Evolutionary conservation across 2,113 vertebrate species (phyloP), one percentile per base, ranked within the genome.

Genomic region (Heteronetta atricapilla): DNA sequence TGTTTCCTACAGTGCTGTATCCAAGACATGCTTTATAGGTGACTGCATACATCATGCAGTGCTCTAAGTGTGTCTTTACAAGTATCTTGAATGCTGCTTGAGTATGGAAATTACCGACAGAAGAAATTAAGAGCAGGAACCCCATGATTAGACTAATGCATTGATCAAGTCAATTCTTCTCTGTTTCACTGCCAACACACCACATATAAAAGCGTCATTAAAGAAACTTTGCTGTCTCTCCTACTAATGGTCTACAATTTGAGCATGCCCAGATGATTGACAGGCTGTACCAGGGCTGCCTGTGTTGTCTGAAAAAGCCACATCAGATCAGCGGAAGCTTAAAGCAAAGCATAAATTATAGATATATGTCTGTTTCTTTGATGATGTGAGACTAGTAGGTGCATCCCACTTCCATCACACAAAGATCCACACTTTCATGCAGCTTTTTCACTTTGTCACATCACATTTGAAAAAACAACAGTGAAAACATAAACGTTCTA

Each of bases 381-480:
- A 98, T 98, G 97, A 98, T 97, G 97, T 95, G 98, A 98, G 98
- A 97, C 96, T 97, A 95, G 85, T 96, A 97, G 98, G 97, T 97
- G 97, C 97, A 82, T 95, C 96, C 96, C 92, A 96, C 97, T 97
- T 84, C 97, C 96, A 95, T 97, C 98, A 95, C 98, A 98, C 98
- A 96, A 98, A 98, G 98, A 97, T 96, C 93, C 93, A 96, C 97
- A 96, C 97, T 98, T 97, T 97, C 98, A 97, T 97, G 97, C 97
- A 95, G 96, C 97, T 97, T 98, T 98, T 98, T 98, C 98, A 98
- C 97, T 87, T 97, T 98, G 99, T 99, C 99, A 98, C 98, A 98
- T 98, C 98, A 93, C 95, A 98, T 99, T 98, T 98, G 97, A 97
- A 97, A 98, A 98, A 99, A 98, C 98, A 99, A 98, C 97, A 96